Conservation (phyloP, 2,888 invertebrate genomes). For the Pollenia amentaria region DNA sequence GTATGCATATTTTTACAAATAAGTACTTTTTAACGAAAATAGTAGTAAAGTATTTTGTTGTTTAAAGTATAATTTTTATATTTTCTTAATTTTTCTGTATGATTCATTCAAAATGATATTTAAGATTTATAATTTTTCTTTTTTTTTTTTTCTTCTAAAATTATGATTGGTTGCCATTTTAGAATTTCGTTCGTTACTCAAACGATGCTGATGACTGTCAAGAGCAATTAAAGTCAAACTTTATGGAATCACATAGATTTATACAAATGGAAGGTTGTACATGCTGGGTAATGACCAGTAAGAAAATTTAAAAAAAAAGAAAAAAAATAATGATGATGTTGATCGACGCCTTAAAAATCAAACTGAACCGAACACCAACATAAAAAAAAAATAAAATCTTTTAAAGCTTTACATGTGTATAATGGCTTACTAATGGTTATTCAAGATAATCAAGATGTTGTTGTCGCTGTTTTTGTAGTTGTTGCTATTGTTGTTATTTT, state of each 20-base stretch:
- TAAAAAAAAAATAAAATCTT: neutral
- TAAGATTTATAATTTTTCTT: neutral
- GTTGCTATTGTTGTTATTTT: constrained; percentile 13
- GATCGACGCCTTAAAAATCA: constrained; percentile 65
- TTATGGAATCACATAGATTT: constrained; percentile 23
- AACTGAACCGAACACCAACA: neutral
- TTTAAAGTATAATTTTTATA: no score
- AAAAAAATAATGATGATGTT: constrained; percentile 60
- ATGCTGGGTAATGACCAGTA: constrained; percentile 61
- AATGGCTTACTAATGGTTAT: constrained; percentile 69
- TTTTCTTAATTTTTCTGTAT: neutral
- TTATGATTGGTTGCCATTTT: constrained; percentile 49
- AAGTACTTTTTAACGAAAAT: no score
- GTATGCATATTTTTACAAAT: no score
- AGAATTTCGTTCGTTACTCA: constrained; percentile 1
- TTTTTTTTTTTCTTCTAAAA: neutral
- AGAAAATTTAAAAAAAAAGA: constrained; percentile 31
- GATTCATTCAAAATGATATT: constrained; percentile 2
- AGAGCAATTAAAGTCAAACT: constrained; percentile 83
- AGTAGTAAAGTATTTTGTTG: no score
- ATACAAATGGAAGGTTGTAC: neutral
- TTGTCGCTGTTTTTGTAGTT: neutral
- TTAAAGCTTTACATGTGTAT: constrained; percentile 48
- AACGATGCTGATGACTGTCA: constrained; percentile 81
- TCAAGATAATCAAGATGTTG: constrained; percentile 55